Evolutionary conservation across 2,888 invertebrate species (phyloP), one percentile per base, ranked within the genome.

Genomic region (Ernsta delagoae): DNA sequence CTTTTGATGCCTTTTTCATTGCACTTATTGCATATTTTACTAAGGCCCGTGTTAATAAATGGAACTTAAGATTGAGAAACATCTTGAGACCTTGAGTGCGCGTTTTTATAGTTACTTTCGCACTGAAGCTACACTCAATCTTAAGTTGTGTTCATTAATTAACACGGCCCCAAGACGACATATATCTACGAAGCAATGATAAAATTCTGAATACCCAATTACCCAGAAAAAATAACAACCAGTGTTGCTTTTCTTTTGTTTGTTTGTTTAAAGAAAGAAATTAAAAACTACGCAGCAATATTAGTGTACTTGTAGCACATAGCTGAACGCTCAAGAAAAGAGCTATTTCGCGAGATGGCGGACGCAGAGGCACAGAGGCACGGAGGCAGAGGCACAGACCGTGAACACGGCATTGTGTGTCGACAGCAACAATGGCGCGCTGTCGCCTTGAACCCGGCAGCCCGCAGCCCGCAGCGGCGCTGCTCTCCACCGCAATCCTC

Each of bases 361-460:
- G 53, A 9, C 11, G 24, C 16, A 16, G 16, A 16, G 16, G 16
- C 16, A 16, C 16, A 16, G 16, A 16, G 16, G 16, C 16, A 16
- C 16, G 16, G 16, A 16, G 16, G 16, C 16, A 16, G 16, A 53
- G 34, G 56, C 65, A 57, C 31, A 43, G 71, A 60, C 62, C 57
- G 56, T 67, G 57, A 65, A 56, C 67, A 66, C 43, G 62, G 62
- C 62, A 65, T 64, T 56, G 66, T 65, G 50, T 57, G 53, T 9
- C 41, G 54, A 12, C 48, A 31, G 31, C 50, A 39, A 61, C 57
- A 70, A 71, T 71, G 70, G 62, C 12, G 63, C 59, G 62, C 57
- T 41, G 70, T 72, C 70, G 71, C 77, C 75, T 77, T 76, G 76
- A 76, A 75, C 16, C 16, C 16, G 16, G 16, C 16, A 16, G 16